These are phyloP conservation scores for Leptinotarsa tumamoca DNA, from an alignment of 2,888 invertebrate genomes.

Conservation along the genomic window DNA sequence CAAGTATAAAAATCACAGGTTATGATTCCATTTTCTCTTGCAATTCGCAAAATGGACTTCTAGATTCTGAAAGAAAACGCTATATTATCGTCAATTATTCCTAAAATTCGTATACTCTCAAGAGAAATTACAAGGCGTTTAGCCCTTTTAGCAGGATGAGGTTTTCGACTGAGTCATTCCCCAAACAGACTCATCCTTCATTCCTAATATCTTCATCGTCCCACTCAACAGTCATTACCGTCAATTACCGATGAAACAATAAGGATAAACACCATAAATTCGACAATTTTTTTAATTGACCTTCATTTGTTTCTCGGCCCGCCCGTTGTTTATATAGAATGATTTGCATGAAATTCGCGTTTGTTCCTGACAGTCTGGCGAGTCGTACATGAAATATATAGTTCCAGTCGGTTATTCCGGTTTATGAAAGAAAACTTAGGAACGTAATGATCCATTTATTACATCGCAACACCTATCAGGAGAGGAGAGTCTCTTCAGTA, in stretches of 20 bases:
- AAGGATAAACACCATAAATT: slow-evolving; percentile 39
- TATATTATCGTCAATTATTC: too few relatives aligned
- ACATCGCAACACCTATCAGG: slow-evolving; percentile 5
- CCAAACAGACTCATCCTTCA: slow-evolving; percentile 1
- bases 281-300: slow-evolving; percentile 35
- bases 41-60: too few relatives aligned
- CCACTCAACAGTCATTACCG: slow-evolving; percentile 38
- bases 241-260: slow-evolving; percentile 40
- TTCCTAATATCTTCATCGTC: slow-evolving; percentile 20
- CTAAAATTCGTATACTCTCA: too few relatives aligned
- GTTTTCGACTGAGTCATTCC: neutral
- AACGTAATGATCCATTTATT: slow-evolving; percentile 31
- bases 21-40: too few relatives aligned
- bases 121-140: too few relatives aligned
- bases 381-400: slow-evolving; percentile 37
- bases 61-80: too few relatives aligned
- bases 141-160: too few relatives aligned
- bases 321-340: slow-evolving; percentile 27
- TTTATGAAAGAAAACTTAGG: slow-evolving; percentile 36
- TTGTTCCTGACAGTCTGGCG: slow-evolving; percentile 34
- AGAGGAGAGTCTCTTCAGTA: neutral
- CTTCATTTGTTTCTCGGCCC: slow-evolving; percentile 27
- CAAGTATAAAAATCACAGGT: too few relatives aligned
- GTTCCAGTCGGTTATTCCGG: slow-evolving; percentile 45
- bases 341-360: slow-evolving; percentile 45